Evolutionary conservation across 2,113 vertebrate genomes (phyloP).

Genomic region (Sapayoa aenigma): DNA sequence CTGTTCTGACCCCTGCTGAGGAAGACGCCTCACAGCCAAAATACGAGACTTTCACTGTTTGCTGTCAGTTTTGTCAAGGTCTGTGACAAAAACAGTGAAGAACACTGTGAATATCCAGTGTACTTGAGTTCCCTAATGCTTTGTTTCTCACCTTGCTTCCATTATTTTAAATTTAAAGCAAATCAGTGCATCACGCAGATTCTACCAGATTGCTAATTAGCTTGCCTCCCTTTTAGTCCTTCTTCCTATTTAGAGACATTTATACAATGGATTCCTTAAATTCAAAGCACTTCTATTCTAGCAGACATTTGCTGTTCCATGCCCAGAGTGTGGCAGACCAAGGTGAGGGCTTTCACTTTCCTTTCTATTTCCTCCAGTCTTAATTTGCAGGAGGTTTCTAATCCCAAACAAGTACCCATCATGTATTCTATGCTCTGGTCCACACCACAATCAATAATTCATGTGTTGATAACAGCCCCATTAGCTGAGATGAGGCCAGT

Average conservation of each 20-base stretch:
- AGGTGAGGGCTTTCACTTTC: constrained; percentile 49
- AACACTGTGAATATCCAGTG: accelerated
- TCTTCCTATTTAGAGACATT: background rate
- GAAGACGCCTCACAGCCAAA: background rate
- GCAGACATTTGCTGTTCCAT: background rate
- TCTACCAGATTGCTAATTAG: background rate
- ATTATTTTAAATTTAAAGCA: background rate
- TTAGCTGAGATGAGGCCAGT: constrained; percentile 62
- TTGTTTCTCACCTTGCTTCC: background rate
- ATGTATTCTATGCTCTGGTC: constrained; percentile 3
- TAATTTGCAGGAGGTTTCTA: constrained; percentile 41
- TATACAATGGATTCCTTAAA: background rate
- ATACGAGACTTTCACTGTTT: background rate
- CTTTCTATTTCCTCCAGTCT: constrained; percentile 15
- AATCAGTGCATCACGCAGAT: background rate
- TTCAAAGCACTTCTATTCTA: background rate
- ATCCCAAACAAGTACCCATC: constrained; percentile 54
- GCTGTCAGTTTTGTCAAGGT: background rate
- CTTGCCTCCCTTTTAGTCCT: background rate
- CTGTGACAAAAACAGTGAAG: background rate
- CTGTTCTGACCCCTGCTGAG: background rate
- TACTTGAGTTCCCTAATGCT: background rate
- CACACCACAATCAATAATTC: constrained; percentile 69
- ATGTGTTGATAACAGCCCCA: constrained; percentile 51
- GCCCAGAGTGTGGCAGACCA: background rate